Percentiles rank a stretch among this genome's conserved stretches.
These are phyloP conservation scores for Setophaga coronata DNA, from an alignment of 2,113 vertebrate species.

Conservation along the genomic window DNA sequence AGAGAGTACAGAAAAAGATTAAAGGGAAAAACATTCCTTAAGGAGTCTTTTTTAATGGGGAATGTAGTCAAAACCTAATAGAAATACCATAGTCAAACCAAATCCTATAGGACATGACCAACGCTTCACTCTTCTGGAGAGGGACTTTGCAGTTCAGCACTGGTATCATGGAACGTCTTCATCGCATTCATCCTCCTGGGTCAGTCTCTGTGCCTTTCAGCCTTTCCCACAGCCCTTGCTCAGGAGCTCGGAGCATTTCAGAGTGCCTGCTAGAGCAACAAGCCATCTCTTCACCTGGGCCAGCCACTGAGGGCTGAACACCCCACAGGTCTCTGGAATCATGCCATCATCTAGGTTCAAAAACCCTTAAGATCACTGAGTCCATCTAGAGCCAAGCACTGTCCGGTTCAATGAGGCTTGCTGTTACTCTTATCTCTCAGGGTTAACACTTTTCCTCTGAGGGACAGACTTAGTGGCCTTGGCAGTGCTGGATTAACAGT, in stretches of 20 bases:
- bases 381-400: neutral
- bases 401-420: neutral
- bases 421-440: neutral
- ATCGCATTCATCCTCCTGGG: neutral
- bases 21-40: neutral
- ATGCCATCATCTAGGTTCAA: neutral
- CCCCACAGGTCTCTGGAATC: neutral
- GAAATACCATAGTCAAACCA: neutral
- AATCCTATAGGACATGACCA: neutral
- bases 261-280: neutral
- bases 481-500: neutral
- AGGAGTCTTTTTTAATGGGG: neutral
- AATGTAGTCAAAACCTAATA: neutral
- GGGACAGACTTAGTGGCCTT: neutral
- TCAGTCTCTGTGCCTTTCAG: conserved; percentile 30
- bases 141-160: neutral
- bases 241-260: neutral
- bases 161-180: neutral
- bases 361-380: neutral
- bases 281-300: neutral
- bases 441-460: neutral
- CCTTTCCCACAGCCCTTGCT: neutral
- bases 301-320: neutral
- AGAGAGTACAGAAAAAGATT: neutral
- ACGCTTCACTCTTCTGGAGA: neutral